phyloP scores from a whole-genome alignment of 1,140 invertebrate species.

The Lamellibrachia luymesi region DNA sequence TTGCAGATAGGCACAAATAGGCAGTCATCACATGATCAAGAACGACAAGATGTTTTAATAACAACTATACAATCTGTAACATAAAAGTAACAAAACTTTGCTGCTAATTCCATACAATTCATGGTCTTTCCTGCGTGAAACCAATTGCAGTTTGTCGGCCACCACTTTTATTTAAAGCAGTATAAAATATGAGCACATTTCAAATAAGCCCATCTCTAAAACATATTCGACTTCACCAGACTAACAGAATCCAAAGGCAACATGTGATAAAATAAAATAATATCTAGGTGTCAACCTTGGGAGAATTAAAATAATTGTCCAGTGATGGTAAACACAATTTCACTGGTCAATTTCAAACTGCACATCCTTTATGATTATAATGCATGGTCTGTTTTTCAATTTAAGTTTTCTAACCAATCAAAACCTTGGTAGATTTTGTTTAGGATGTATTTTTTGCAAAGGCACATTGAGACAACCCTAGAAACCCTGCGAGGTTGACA shows the following conservation, averaged over 20 bases:
- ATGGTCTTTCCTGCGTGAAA: too few relatives aligned
- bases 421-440: too few relatives aligned
- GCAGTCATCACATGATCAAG: too few relatives aligned
- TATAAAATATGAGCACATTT: not conserved
- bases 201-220: not conserved
- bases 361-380: not conserved
- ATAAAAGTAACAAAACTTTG: too few relatives aligned
- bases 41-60: too few relatives aligned
- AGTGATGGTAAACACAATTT: not conserved
- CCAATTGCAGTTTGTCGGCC: too few relatives aligned
- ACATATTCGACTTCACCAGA: not conserved
- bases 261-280: not conserved
- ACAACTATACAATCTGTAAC: too few relatives aligned
- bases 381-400: not conserved
- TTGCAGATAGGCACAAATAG: too few relatives aligned
- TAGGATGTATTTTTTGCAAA: not conserved
- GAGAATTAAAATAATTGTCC: not conserved
- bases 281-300: not conserved
- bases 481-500: not conserved
- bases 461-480: not conserved
- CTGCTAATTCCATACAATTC: too few relatives aligned
- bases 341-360: too few relatives aligned
- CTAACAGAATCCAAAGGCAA: not conserved
- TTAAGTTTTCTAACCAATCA: not conserved
- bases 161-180: not conserved